Evolutionary conservation across 2,888 invertebrate species (phyloP).

Genomic region (Incurvaria masculella): DNA sequence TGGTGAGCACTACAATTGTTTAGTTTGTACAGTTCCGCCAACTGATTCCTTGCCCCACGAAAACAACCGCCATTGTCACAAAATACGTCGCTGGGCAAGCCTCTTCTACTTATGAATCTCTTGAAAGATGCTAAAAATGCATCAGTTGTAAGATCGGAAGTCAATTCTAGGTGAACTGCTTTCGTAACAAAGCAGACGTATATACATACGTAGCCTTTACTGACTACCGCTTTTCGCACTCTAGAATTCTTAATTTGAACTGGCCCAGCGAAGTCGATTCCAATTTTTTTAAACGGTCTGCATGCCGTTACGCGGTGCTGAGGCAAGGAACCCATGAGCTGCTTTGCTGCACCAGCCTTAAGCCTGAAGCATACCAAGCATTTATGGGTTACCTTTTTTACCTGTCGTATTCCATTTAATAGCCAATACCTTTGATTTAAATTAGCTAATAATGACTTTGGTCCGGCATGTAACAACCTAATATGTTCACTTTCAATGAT

Average conservation of each 20-base stretch:
- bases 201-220: conserved; percentile 14
- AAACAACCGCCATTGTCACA: conserved; percentile 6
- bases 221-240: conserved; percentile 7
- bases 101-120: conserved; percentile 1
- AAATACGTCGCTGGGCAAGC: conserved; percentile 1
- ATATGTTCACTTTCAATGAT: conserved; percentile 7
- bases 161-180: conserved; percentile 8
- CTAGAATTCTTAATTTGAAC: conserved; percentile 11
- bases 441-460: conserved; percentile 6
- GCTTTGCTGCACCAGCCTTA: conserved; percentile 10
- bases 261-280: conserved; percentile 15
- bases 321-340: conserved; percentile 15
- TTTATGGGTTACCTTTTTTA: conserved; percentile 15
- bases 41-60: conserved; percentile 2
- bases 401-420: conserved; percentile 11
- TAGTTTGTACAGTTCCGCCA: not conserved
- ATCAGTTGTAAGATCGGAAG: conserved; percentile 1
- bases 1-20: no score
- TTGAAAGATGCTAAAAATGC: conserved; percentile 1
- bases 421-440: conserved; percentile 14
- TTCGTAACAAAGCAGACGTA: conserved; percentile 14
- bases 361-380: conserved; percentile 16
- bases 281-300: conserved; percentile 12
- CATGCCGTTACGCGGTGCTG: conserved; percentile 8
- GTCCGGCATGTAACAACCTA: conserved; percentile 11